phyloP scores from a whole-genome alignment of 1,140 invertebrate genomes.

The Listronotus oregonensis region DNA sequence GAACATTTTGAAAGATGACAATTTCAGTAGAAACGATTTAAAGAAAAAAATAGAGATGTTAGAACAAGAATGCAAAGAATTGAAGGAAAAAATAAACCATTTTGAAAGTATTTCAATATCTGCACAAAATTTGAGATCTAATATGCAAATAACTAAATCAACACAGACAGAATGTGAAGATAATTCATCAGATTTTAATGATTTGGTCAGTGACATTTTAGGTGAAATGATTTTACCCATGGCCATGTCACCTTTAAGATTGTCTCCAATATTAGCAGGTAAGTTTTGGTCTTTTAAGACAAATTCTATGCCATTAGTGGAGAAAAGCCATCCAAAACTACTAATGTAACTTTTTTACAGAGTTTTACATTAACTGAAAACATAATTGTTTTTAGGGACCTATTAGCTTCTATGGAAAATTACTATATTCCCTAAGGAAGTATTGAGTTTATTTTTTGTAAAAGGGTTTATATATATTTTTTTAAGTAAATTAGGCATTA shows the following conservation, averaged over 20 bases:
- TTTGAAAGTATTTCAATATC: neutral
- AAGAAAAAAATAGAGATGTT: slow-evolving; percentile 4
- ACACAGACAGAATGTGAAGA: neutral
- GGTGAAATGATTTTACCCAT: slow-evolving; percentile 13
- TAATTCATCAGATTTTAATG: neutral
- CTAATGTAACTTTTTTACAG: too few relatives aligned
- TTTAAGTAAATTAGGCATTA: too few relatives aligned
- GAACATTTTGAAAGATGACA: neutral
- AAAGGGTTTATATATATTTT: too few relatives aligned
- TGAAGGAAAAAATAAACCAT: neutral
- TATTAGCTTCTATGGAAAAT: too few relatives aligned
- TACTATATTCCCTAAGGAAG: too few relatives aligned
- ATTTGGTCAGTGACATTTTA: neutral
- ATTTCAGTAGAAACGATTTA: too few relatives aligned
- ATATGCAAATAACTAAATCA: neutral
- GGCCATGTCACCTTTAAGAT: neutral
- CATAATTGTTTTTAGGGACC: too few relatives aligned
- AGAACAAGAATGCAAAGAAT: slow-evolving; percentile 1
- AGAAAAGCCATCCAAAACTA: too few relatives aligned
- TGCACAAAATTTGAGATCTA: neutral
- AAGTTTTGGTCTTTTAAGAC: neutral
- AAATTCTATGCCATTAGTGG: too few relatives aligned
- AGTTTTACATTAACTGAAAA: too few relatives aligned
- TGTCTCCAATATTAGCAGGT: neutral
- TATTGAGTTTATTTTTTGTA: too few relatives aligned